Base-by-base conservation (phyloP, 2,888 invertebrate species). In the Eupithecia subfuscata region DNA sequence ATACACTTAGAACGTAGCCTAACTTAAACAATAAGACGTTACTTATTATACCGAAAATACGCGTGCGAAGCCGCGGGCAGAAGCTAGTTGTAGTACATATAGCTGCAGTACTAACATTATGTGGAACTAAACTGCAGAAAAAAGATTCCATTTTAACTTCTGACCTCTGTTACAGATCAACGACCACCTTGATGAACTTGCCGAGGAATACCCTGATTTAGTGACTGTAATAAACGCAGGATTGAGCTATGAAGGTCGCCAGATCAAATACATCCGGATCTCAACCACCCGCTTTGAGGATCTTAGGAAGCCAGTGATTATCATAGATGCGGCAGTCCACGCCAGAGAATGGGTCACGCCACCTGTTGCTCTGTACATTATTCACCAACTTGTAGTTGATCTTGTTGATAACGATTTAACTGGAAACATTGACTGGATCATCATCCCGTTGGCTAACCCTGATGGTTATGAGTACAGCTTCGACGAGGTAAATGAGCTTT, bases 271-370 rank as follows among this genome's bases (percentile, higher is more conserved):
- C 78, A 91, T 96, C 69, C 96, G 95, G 84, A 95, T 97, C 75
- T 96, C 96, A 1, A 94, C 92, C 40, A 92, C 92, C 25, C 90
- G 91, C 14, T 92, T 91, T 69, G 92, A 91, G 76, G 88, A 92
- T 75, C 82, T 86, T 22, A 84, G 80, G 52, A 96, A 96, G 75
- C 96, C 96, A 0, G 94, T 95, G 2, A 95, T 96, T 77, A 87
- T 96, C 43, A 92, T 96, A 45, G 96, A 96, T 80, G 96, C 95
- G 40, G 96, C 95, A 43, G 95, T 96, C 64, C 96, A 96, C 83
- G 96, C 96, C 11, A 95, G 97, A 71, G 97, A 97, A 89, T 97
- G 97, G 97, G 96, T 97, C 74, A 96, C 97, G 0, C 95, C 97
- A 1, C 95, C 96, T 9, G 96, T 96, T 0, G 96, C 96, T 6